Base-by-base conservation (phyloP, 2,888 invertebrate genomes). In the Platycheirus albimanus region DNA sequence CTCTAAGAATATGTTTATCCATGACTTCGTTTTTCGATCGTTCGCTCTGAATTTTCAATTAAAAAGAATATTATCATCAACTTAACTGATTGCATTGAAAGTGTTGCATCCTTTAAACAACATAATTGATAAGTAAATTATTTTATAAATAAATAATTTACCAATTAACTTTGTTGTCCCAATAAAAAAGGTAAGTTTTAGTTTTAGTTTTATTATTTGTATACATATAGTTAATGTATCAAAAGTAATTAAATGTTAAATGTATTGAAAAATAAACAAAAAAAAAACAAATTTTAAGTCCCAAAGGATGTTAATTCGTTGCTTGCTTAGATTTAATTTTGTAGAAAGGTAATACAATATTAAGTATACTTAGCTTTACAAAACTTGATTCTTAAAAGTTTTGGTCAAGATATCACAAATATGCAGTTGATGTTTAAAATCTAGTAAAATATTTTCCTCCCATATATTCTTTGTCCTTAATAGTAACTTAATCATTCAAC, bases 1-100 rank as follows among this genome's bases (percentile, higher is more conserved):
- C 78, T 74, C 83, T 78, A 72, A 69, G 67, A 66, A 69, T 69
- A 74, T 83, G 77, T 78, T 83, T 83, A 83, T 78, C 66, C 83
- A 74, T 77, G 69, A 58, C 56, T 56, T 78, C 64, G 83, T 41
- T 58, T 66, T 77, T 83, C 78, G 69, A 83, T 64, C 49, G 83
- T 83, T 78, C 67, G 71, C 36, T 61, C 36, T 47, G 43, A 10
- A 20, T 61, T 36, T 61, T 43, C 17, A 43, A 30, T 17, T 20
- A 13, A 43, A 43, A 15, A 30, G 3, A 41, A 15, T 24, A 30
- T 8, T 13, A 56, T 38, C 24, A 41, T 13, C 36, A 54, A 54
- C 30, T 6, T 17, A 54, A 36, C 13, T 11, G 30, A 38, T 56
- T 13, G 17, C 15, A 30, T 15, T 24, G 10, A 56, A 56, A 38